Evolutionary conservation across 1,140 invertebrate species (phyloP).

Genomic region (Carposina sasakii): DNA sequence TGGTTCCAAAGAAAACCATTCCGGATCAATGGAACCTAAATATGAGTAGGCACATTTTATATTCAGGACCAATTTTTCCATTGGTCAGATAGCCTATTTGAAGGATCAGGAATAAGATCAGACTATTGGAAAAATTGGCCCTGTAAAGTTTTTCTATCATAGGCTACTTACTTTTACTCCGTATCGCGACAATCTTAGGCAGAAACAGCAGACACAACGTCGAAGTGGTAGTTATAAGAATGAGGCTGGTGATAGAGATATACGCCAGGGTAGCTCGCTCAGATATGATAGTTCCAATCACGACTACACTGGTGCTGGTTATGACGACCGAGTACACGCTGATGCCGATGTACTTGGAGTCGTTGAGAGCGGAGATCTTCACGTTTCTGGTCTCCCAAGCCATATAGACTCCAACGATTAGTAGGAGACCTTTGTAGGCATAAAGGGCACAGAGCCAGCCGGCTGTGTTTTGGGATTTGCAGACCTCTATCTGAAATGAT

Average conservation of each 20-base stretch:
- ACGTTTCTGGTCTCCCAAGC: constrained; percentile 98
- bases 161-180: constrained; percentile 70
- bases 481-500: constrained; percentile 84
- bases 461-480: constrained; percentile 87
- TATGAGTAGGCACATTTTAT: too few species aligned
- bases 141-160: too few species aligned
- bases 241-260: constrained; percentile 86
- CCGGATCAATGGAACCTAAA: too few species aligned
- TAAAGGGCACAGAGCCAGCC: constrained; percentile 91
- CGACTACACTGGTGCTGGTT: constrained; percentile 88
- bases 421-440: constrained; percentile 89
- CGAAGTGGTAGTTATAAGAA: constrained; percentile 88
- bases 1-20: too few species aligned
- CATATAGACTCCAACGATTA: constrained; percentile 95
- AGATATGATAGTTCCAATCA: constrained; percentile 87
- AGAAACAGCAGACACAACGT: constrained; percentile 90
- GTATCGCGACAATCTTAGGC: constrained; percentile 84
- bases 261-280: constrained; percentile 89
- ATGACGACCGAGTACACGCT: constrained; percentile 95
- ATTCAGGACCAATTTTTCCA: too few species aligned
- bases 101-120: too few species aligned
- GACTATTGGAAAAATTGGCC: too few species aligned
- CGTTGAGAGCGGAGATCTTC: constrained; percentile 96
- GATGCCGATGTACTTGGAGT: constrained; percentile 96
- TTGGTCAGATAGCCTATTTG: too few species aligned